Evolutionary conservation across 2,797 vertebrate species (phyloP).

Genomic region (Harpagifer antarcticus): DNA sequence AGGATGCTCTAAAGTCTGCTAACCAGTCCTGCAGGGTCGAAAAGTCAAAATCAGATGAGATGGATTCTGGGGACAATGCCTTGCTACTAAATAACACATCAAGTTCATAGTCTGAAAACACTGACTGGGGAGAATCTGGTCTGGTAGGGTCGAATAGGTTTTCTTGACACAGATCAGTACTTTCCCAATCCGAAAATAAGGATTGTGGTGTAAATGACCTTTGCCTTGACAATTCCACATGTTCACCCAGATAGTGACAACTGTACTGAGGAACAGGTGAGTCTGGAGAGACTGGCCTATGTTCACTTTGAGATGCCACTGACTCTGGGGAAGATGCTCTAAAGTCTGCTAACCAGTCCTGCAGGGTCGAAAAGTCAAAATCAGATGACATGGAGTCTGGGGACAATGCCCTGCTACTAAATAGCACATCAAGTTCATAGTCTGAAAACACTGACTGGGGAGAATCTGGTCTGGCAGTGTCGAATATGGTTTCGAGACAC

Average conservation of each 20-base stretch:
- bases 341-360: background rate
- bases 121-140: slow-evolving; percentile 28
- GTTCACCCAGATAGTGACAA: background rate
- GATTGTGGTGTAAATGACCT: slow-evolving; percentile 45
- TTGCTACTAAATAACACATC: slow-evolving; percentile 2
- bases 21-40: slow-evolving; percentile 22
- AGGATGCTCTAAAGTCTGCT: slow-evolving; percentile 36
- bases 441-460: too few species aligned
- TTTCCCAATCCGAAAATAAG: slow-evolving; percentile 49
- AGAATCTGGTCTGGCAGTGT: too few species aligned
- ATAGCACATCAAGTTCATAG: too few species aligned
- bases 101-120: background rate
- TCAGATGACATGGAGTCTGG: too few species aligned
- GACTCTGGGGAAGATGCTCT: background rate
- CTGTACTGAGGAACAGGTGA: slow-evolving; percentile 23
- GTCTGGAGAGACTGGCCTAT: background rate
- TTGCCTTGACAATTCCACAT: background rate
- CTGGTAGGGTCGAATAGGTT: slow-evolving; percentile 36
- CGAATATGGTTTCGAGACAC: too few species aligned
- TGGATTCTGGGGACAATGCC: slow-evolving; percentile 47
- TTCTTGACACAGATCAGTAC: slow-evolving; percentile 18
- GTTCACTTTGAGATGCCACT: background rate
- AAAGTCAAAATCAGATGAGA: slow-evolving; percentile 35
- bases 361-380: background rate
- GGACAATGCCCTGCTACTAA: too few species aligned